A percentile compares a stretch with the other conserved stretches of the same genome.
Evolutionary conservation across 2,888 invertebrate species (phyloP).

Genomic region (Melinaea menophilus): DNA sequence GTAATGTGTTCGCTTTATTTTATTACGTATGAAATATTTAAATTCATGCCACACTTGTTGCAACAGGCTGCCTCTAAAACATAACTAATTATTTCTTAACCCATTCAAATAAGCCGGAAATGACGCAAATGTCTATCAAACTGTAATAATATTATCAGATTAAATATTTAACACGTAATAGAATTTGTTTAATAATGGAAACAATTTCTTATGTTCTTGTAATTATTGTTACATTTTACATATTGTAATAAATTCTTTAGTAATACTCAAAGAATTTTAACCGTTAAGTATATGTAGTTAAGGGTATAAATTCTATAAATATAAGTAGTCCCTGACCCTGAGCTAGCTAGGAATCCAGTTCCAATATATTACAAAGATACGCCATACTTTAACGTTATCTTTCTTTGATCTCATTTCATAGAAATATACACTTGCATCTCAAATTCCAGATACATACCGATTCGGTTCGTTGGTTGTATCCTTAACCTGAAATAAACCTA

Average conservation of each 20-base stretch:
- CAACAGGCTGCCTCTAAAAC: neutral
- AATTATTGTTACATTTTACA: too few relatives aligned
- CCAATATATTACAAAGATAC: conserved; percentile 17
- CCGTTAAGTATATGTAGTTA: conserved; percentile 8
- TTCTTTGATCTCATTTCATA: neutral
- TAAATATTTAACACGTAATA: too few relatives aligned
- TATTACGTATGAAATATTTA: neutral
- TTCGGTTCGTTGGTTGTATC: conserved; percentile 27
- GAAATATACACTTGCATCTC: neutral
- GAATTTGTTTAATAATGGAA: too few relatives aligned
- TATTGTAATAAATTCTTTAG: neutral
- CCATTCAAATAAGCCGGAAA: conserved; percentile 1
- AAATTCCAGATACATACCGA: conserved; percentile 24
- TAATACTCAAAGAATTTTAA: conserved; percentile 7
- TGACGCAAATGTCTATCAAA: conserved; percentile 1
- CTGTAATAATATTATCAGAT: neutral
- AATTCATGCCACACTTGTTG: conserved; percentile 1
- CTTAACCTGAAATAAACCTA: conserved; percentile 26
- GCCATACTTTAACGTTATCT: conserved; percentile 13
- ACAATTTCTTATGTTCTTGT: too few relatives aligned
- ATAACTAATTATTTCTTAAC: conserved; percentile 1
- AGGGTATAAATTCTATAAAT: conserved; percentile 16
- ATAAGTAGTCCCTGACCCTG: conserved; percentile 28
- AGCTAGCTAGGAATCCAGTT: conserved; percentile 30
- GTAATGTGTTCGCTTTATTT: conserved; percentile 13